A percentile compares a stretch with the other conserved stretches of the same genome.
Conservation (phyloP, 2,113 vertebrate genomes). For the Lepidothrix coronata region DNA sequence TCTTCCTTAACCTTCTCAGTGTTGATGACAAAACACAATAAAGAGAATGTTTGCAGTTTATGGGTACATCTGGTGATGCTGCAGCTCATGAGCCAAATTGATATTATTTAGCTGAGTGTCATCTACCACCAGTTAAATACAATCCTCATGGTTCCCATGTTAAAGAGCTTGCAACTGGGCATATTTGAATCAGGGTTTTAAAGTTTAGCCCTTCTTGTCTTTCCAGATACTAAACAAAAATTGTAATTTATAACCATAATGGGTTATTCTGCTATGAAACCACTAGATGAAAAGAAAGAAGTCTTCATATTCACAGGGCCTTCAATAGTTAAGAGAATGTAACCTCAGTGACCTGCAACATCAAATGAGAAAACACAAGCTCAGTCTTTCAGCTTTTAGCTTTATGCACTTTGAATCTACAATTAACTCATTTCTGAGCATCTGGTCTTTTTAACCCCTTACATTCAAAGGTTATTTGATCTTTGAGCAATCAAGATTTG, state of each 20-base stretch:
- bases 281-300: conserved; percentile 10
- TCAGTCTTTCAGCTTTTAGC: not conserved
- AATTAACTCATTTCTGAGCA: conserved; percentile 37
- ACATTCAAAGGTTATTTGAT: not conserved
- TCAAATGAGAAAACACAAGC: conserved; percentile 27
- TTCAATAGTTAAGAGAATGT: not conserved
- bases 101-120: not conserved
- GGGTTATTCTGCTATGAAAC: not conserved
- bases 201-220: conserved; percentile 32
- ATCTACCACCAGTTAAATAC: conserved; percentile 6
- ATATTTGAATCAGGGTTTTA: conserved; percentile 33
- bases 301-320: not conserved
- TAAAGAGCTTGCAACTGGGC: conserved; percentile 35
- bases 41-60: not conserved
- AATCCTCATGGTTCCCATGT: not conserved
- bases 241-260: conserved; percentile 9
- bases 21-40: not conserved
- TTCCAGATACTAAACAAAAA: conserved; percentile 54
- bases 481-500: conserved; percentile 13
- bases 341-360: conserved; percentile 18
- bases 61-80: not conserved
- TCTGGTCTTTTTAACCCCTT: conserved; percentile 52
- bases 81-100: not conserved
- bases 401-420: conserved; percentile 18
- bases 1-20: not conserved